Evolutionary conservation across 2,113 vertebrate species (phyloP).

Genomic region (Solenodon paradoxus): DNA sequence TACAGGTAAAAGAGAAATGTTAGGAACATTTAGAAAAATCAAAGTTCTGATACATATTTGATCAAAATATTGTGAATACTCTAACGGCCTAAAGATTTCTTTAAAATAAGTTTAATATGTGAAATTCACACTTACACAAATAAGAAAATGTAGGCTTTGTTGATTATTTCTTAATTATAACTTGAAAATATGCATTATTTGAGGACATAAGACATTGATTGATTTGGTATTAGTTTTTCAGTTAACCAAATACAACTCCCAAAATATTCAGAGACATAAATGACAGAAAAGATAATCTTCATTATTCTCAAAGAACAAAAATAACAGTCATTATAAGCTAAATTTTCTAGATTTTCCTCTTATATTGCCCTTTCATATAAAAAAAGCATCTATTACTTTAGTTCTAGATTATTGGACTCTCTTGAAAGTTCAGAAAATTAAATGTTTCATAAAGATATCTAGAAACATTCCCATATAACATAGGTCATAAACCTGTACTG

Average conservation of each 20-base stretch:
- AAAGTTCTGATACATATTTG: not conserved
- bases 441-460: not conserved
- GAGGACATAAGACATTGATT: not conserved
- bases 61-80: not conserved
- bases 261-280: not conserved
- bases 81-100: not conserved
- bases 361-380: not conserved
- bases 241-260: not conserved
- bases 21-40: not conserved
- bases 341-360: not conserved
- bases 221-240: not conserved
- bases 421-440: not conserved
- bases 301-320: not conserved
- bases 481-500: not conserved
- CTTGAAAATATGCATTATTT: constrained; percentile 3
- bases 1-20: not conserved
- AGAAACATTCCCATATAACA: not conserved
- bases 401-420: not conserved
- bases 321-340: not conserved
- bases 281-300: not conserved
- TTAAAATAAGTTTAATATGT: not conserved
- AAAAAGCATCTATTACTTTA: not conserved
- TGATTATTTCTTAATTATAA: not conserved
- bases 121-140: not conserved
- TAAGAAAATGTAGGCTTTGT: not conserved